These are phyloP conservation scores for Anas platyrhynchos DNA, from an alignment of 2,113 vertebrate genomes.

Conservation along the genomic window DNA sequence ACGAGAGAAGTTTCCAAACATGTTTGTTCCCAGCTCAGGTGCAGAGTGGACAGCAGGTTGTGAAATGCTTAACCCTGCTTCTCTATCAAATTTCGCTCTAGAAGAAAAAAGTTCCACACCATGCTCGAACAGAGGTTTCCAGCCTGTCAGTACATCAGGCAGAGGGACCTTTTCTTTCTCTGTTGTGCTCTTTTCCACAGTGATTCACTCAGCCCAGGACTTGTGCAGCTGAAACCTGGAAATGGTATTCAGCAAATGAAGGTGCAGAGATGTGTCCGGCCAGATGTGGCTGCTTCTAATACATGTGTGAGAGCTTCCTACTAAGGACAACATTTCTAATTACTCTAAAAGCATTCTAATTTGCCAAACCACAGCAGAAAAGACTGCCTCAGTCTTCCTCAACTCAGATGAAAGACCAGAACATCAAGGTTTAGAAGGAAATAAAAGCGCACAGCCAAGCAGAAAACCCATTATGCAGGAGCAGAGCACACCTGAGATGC, in stretches of 20 bases:
- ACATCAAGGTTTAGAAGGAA: not conserved
- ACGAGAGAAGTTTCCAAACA: not conserved
- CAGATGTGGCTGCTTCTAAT: not conserved
- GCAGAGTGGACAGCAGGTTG: not conserved
- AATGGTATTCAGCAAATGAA: not conserved
- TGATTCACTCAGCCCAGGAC: not conserved
- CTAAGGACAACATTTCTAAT: not conserved
- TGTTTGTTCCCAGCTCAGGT: not conserved
- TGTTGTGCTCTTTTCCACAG: not conserved
- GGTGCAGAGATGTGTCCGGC: not conserved
- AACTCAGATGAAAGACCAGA: constrained; percentile 5
- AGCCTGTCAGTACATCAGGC: not conserved
- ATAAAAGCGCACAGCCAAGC: not conserved
- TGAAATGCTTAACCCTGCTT: not conserved
- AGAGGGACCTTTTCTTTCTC: not conserved
- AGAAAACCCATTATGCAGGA: not conserved
- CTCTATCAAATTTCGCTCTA: not conserved
- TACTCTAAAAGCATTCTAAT: not conserved
- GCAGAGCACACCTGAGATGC: not conserved
- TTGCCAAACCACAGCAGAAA: constrained; percentile 8
- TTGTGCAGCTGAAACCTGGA: not conserved
- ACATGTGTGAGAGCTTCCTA: not conserved
- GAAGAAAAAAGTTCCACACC: not conserved
- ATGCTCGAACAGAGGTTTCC: not conserved
- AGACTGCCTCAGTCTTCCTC: not conserved